These are phyloP conservation scores for Holotrichia oblita DNA, from an alignment of 1,140 invertebrate species.

Conservation along the genomic window DNA sequence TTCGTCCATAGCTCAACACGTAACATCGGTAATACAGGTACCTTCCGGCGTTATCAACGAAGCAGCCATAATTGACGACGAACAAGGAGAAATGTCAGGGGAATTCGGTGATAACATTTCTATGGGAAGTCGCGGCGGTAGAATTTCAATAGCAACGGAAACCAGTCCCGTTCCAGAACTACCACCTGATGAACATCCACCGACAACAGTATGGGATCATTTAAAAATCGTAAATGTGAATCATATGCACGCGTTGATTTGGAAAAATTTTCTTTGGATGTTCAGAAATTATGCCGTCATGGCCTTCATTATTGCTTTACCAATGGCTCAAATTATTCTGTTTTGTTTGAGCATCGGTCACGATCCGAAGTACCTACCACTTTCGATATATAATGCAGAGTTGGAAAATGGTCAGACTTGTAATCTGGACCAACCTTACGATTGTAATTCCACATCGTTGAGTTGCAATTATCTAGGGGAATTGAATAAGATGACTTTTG, in stretches of 20 bases:
- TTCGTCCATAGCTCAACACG: constrained; percentile 78
- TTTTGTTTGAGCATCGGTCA: constrained; percentile 95
- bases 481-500: constrained; percentile 61
- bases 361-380: constrained; percentile 83
- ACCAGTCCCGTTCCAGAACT: constrained; percentile 60
- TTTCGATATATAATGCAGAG: constrained; percentile 90
- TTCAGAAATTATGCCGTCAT: constrained; percentile 91
- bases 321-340: constrained; percentile 91
- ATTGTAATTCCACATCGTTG: constrained; percentile 75
- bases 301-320: constrained; percentile 91
- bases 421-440: constrained; percentile 54
- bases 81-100: constrained; percentile 80
- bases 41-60: constrained; percentile 63
- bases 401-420: constrained; percentile 68
- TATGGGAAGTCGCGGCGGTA: constrained; percentile 70
- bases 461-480: constrained; percentile 80
- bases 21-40: constrained; percentile 72
- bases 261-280: constrained; percentile 94
- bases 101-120: constrained; percentile 87
- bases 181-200: constrained; percentile 67
- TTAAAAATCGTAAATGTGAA: constrained; percentile 72
- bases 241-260: constrained; percentile 84
- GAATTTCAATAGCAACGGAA: constrained; percentile 55
- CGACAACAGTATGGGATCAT: constrained; percentile 64
- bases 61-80: constrained; percentile 70